Evolutionary conservation across 2,113 vertebrate species (phyloP).

Genomic region (Macaca nemestrina): DNA sequence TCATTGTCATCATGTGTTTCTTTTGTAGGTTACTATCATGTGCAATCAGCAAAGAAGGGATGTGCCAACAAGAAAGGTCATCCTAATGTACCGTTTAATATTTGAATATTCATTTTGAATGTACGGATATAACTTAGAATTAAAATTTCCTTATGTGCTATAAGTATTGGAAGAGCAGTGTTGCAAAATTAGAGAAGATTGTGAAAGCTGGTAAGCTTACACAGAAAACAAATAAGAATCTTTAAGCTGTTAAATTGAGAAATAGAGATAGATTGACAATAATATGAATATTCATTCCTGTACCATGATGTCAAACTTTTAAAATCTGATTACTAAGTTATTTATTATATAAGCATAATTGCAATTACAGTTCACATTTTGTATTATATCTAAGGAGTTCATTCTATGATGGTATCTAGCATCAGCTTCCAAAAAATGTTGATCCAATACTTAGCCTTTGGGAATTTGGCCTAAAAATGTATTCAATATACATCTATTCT

Average conservation of each 20-base stretch:
- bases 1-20: not conserved
- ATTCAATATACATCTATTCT: not conserved
- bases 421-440: slow-evolving; percentile 20
- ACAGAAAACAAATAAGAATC: not conserved
- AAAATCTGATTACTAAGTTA: not conserved
- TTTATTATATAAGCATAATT: not conserved
- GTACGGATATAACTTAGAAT: not conserved
- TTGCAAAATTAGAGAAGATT: not conserved
- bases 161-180: not conserved
- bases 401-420: not conserved
- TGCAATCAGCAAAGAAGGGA: not conserved
- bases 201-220: not conserved
- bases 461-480: not conserved
- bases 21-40: not conserved
- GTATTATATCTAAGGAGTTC: not conserved
- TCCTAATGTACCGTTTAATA: not conserved
- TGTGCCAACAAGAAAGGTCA: not conserved
- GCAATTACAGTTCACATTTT: slow-evolving; percentile 3
- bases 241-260: slow-evolving; percentile 6
- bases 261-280: not conserved
- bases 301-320: not conserved
- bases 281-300: not conserved
- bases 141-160: not conserved
- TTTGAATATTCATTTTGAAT: not conserved
- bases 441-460: not conserved